Evolutionary conservation across 2,797 vertebrate genomes (phyloP), one percentile per base, ranked within the genome.

Genomic region (Coluber constrictor): DNA sequence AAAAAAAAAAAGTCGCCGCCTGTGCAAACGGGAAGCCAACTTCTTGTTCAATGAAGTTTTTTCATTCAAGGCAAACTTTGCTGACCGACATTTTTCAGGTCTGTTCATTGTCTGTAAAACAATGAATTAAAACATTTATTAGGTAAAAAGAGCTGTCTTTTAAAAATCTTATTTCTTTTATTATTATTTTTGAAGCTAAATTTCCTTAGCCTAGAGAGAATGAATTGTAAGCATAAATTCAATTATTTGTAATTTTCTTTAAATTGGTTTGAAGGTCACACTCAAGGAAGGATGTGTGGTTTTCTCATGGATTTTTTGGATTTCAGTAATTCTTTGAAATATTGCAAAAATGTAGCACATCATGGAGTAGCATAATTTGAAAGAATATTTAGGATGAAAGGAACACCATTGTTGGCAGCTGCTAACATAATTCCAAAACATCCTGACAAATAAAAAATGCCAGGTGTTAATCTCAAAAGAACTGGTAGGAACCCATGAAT

Each of bases 21-120:
- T 98, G 98, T 98, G 98, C 98, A 98, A 98, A 98, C 98, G 98
- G 98, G 98, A 99, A 98, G 98, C 98, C 98, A 98, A 98, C 98
- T 98, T 98, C 98, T 97, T 98, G 98, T 98, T 98, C 98, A 98
- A 97, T 98, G 98, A 98, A 98, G 98, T 98, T 98, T 98, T 98
- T 98, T 98, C 98, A 98, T 98, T 98, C 98, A 99, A 99, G 99
- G 98, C 98, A 98, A 98, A 98, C 97, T 98, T 99, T 98, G 98
- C 98, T 98, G 98, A 98, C 96, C 97, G 97, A 98, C 98, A 98
- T 98, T 98, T 98, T 98, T 98, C 98, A 97, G 98, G 98, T 98
- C 97, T 97, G 97, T 97, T 98, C 97, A 98, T 98, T 99, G 99
- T 99, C 99, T 99, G 98, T 93, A 95, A 97, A 97, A 97, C 96